These are phyloP conservation scores for Herpailurus yagouaroundi DNA, from an alignment of 2,113 vertebrate species.

Conservation along the genomic window DNA sequence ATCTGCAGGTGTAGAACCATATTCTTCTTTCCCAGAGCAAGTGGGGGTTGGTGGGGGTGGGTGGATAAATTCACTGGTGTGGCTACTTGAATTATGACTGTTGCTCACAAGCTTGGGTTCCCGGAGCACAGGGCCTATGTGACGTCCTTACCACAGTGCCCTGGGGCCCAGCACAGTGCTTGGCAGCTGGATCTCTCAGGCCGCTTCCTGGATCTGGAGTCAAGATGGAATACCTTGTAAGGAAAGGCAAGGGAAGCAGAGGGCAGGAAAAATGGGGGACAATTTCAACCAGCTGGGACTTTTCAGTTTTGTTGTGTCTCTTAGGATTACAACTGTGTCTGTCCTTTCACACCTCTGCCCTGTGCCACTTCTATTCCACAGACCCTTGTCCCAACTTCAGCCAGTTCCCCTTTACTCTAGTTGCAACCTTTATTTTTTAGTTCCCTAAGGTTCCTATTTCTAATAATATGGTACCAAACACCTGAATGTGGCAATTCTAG, in stretches of 20 bases:
- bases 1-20: neutral
- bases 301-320: neutral
- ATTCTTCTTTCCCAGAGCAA: neutral
- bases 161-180: neutral
- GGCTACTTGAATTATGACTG: neutral
- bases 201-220: neutral
- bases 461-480: neutral
- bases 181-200: neutral
- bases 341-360: no score
- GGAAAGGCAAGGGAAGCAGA: neutral
- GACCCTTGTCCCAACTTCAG: neutral
- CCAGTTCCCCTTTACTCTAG: neutral
- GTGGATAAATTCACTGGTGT: neutral
- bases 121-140: neutral
- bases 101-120: neutral
- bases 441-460: neutral
- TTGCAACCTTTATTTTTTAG: neutral
- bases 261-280: neutral
- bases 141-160: neutral
- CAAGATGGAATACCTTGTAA: neutral
- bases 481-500: neutral
- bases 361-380: neutral
- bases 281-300: neutral
- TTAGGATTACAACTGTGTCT: neutral
- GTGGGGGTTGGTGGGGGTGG: accelerated